A percentile compares a stretch with the other conserved stretches of the same genome.
Conservation (phyloP, 2,113 vertebrate genomes). For the Limnothrissa miodon region DNA sequence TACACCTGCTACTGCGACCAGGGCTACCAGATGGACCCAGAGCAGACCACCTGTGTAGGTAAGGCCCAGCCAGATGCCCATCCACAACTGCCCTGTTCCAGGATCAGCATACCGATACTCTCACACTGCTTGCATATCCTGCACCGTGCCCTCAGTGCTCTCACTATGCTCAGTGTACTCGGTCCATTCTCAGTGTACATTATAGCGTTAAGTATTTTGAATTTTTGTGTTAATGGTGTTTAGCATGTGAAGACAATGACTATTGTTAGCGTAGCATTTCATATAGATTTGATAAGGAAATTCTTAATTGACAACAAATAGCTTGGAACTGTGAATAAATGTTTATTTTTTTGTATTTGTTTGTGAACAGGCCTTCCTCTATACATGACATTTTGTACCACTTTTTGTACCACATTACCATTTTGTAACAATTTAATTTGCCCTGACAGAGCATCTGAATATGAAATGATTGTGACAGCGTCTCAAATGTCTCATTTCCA, state of each 20-base stretch:
- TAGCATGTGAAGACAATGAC: not conserved
- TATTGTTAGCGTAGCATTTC: not conserved
- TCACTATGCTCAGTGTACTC: not conserved
- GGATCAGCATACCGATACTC: not conserved
- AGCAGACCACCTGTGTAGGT: slow-evolving; percentile 85
- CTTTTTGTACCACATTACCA: too few relatives aligned
- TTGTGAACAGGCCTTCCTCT: not conserved
- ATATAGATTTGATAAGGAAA: not conserved
- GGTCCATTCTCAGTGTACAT: not conserved
- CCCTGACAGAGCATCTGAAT: not conserved
- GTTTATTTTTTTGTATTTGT: not conserved
- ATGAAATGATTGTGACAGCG: not conserved
- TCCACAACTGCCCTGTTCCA: not conserved
- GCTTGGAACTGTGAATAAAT: not conserved
- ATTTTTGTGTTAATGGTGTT: not conserved
- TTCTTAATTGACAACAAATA: not conserved
- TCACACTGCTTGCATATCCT: not conserved
- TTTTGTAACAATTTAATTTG: not conserved
- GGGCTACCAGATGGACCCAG: slow-evolving; percentile 78
- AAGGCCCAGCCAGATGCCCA: slow-evolving; percentile 50
- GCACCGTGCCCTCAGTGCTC: not conserved
- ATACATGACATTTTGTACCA: too few relatives aligned
- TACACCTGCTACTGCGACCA: slow-evolving; percentile 88
- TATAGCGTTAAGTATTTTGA: not conserved
- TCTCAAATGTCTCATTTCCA: not conserved